phyloP scores from a whole-genome alignment of 2,888 invertebrate species.

The Cephus sareptanus region DNA sequence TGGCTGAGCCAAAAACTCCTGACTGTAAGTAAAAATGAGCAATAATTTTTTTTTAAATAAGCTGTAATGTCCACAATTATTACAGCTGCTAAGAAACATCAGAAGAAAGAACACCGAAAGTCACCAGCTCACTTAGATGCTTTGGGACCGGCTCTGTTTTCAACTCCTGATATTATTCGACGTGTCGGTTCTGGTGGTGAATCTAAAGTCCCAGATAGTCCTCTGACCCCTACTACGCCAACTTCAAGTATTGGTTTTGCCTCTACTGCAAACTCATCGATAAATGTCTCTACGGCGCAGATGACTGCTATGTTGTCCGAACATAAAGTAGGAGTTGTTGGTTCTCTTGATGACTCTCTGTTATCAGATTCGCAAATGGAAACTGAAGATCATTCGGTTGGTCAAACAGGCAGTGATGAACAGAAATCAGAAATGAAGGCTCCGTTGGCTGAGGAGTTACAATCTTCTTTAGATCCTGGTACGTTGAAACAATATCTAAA shows the following conservation, averaged over 20 bases:
- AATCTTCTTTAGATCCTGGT: conserved; percentile 56
- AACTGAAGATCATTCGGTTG: neutral
- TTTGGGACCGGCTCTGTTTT: conserved; percentile 75
- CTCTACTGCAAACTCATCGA: conserved; percentile 4
- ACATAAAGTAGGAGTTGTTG: neutral
- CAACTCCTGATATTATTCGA: conserved; percentile 82
- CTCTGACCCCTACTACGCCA: conserved; percentile 47
- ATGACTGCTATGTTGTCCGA: neutral
- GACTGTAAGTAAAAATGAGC: conserved; percentile 25
- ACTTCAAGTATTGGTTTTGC: conserved; percentile 32
- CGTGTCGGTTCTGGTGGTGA: conserved; percentile 72
- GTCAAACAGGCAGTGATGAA: conserved; percentile 16
- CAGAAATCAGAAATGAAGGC: conserved; percentile 43
- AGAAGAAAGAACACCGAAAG: conserved; percentile 68
- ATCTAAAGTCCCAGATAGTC: conserved; percentile 55
- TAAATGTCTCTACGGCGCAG: conserved; percentile 1
- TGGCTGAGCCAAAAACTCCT: conserved; percentile 39
- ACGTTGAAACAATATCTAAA: conserved; percentile 23
- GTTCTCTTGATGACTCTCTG: conserved; percentile 1
- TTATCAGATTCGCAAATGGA: neutral
- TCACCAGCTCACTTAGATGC: conserved; percentile 71
- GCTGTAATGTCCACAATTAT: conserved; percentile 15
- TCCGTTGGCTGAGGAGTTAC: conserved; percentile 49
- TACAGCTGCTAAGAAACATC: conserved; percentile 53
- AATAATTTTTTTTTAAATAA: conserved; percentile 2